A percentile compares a stretch with the other conserved stretches of the same genome.
Evolutionary conservation across 2,113 vertebrate genomes (phyloP).

Genomic region (Hemibagrus wyckioides): DNA sequence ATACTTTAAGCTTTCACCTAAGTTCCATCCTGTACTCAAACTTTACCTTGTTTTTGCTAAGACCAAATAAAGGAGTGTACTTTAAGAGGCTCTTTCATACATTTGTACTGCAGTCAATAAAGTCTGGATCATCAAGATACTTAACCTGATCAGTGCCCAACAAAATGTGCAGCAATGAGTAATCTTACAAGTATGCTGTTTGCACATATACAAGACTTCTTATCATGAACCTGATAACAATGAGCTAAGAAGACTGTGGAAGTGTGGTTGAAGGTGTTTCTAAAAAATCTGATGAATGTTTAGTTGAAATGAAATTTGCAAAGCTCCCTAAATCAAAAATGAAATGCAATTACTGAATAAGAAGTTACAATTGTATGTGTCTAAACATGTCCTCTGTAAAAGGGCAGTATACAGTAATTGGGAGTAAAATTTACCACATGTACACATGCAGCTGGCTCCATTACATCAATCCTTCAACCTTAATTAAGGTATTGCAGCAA

Average conservation of each 20-base stretch:
- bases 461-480: not conserved
- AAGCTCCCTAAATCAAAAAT: not conserved
- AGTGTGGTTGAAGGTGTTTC: not conserved
- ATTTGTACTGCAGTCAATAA: not conserved
- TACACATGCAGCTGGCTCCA: not conserved
- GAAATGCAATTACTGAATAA: not conserved
- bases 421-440: not conserved
- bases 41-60: not conserved
- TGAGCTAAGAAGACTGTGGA: not conserved
- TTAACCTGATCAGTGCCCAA: conserved; percentile 1
- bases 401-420: not conserved
- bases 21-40: not conserved
- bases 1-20: not conserved
- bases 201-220: not conserved
- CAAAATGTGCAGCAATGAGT: not conserved
- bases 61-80: not conserved
- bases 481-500: not conserved
- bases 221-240: not conserved
- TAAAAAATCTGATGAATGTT: not conserved
- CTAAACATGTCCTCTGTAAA: not conserved
- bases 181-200: conserved; percentile 1
- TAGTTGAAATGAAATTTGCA: not conserved
- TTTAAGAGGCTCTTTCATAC: not conserved
- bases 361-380: not conserved
- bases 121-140: not conserved